Percentiles rank a stretch among this genome's conserved stretches.
These are phyloP conservation scores for Phataginus tricuspis DNA, from an alignment of 2,797 vertebrate genomes.

Conservation along the genomic window DNA sequence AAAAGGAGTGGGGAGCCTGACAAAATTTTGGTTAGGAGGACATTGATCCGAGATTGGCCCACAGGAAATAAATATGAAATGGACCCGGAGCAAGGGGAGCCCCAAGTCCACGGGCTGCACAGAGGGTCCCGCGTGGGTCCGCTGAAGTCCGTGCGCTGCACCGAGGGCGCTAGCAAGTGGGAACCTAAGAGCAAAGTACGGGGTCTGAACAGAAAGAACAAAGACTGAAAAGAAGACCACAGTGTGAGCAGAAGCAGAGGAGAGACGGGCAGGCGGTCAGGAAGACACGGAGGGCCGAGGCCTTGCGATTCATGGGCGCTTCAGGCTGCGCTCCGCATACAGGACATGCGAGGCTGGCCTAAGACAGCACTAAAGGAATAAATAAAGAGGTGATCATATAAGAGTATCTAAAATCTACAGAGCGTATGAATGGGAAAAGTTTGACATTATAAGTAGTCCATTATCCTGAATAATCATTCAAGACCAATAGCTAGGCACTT, in stretches of 20 bases:
- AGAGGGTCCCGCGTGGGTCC: accelerated
- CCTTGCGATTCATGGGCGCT: accelerated
- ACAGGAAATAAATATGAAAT: not conserved
- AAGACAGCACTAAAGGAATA: not conserved
- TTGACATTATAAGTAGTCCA: not conserved
- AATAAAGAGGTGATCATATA: not conserved
- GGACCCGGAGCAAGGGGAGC: not conserved
- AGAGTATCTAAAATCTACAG: not conserved
- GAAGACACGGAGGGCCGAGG: not conserved
- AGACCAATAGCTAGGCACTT: not conserved
- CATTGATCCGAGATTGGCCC: not conserved
- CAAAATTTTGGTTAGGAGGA: not conserved
- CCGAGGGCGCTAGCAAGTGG: not conserved
- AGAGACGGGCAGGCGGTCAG: not conserved
- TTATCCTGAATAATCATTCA: not conserved
- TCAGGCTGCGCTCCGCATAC: not conserved
- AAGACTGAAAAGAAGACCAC: not conserved
- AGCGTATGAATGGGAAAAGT: not conserved
- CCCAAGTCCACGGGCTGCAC: not conserved
- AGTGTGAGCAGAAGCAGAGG: not conserved
- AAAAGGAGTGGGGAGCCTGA: not conserved
- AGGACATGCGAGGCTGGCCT: not conserved
- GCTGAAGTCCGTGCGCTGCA: not conserved
- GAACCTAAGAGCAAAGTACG: not conserved
- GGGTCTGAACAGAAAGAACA: not conserved